Base-by-base conservation (phyloP, 1,140 invertebrate species). In the Thrips palmi region DNA sequence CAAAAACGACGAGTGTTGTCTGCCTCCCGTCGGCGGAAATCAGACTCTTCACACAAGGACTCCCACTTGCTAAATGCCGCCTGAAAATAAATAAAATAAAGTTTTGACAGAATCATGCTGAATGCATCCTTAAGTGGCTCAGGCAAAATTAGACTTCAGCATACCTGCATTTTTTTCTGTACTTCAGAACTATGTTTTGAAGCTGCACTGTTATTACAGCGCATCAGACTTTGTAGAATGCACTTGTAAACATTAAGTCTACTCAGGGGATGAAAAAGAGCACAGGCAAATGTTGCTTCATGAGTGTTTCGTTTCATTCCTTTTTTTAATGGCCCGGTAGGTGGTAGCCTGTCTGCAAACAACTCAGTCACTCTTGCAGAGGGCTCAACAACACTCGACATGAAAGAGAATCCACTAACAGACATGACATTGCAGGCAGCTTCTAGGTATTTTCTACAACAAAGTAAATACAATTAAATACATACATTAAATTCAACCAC, bases 1-100 rank as follows among this genome's bases (percentile, higher is more conserved):
- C 81, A 87, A 64, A 84, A 85, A 19, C 60, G 46, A 51, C 70
- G 71, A 0, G 81, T 87, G 14, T 53, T 47, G 41, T 79, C 74
- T 0, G 81, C 79, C 50, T 76, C 67, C 37, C 67, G 64, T 27
- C 65, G 55, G 40, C 62, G 67, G 41, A 65, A 66, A 43, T 69
- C 68, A 50, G 70, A 73, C 47, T 67, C 63, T 36, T 68, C 67
- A 39, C 60, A 68, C 41, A 71, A 59, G 42, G 53, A 56, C 45
- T 69, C 70, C 68, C 69, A 78, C 47, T 67, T n/a, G n/a, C n/a
- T n/a, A n/a, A n/a, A n/a, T n/a, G n/a, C n/a, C n/a, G n/a, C n/a
- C n/a, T n/a, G n/a, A n/a, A n/a, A n/a, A n/a, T n/a, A n/a, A n/a
- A n/a, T n/a, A n/a, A n/a, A n/a, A n/a, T n/a, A n/a, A n/a, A n/a